Conservation (phyloP, 2,113 vertebrate genomes). For the Tricholaema leucomelas region DNA sequence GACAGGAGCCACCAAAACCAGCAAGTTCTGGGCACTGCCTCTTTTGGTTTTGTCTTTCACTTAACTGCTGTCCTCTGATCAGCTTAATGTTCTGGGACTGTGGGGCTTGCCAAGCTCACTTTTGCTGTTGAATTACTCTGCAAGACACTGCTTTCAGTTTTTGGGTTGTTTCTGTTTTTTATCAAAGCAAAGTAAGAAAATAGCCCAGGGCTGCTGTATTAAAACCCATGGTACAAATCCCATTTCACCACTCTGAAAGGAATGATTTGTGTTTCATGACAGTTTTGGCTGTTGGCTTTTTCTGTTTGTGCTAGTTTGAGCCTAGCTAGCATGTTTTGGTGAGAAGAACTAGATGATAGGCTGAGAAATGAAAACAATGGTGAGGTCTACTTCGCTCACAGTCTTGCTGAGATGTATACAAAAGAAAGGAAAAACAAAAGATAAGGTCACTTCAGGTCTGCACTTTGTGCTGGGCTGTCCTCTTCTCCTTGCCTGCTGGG, state of each 20-base stretch:
- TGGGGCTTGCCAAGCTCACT: neutral
- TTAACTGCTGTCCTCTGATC: neutral
- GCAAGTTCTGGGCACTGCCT: neutral
- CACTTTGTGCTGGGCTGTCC: no score
- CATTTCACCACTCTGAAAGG: neutral
- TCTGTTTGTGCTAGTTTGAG: no score
- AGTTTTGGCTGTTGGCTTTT: neutral
- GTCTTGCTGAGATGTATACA: no score
- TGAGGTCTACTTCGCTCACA: no score
- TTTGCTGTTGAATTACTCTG: neutral
- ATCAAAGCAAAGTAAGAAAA: neutral
- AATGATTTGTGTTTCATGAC: neutral
- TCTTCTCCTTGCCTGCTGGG: no score
- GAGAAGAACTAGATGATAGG: no score
- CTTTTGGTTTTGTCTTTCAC: neutral
- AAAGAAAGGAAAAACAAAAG: no score
- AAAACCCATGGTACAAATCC: neutral
- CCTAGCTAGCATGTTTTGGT: no score
- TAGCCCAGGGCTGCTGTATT: neutral
- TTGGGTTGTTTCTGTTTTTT: neutral
- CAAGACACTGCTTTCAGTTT: neutral
- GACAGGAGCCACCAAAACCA: neutral
- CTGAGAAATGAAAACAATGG: no score
- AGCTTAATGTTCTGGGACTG: neutral
- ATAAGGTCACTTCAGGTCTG: no score